Base-by-base conservation (phyloP, 1,140 invertebrate genomes). In the Psix sp. region DNA sequence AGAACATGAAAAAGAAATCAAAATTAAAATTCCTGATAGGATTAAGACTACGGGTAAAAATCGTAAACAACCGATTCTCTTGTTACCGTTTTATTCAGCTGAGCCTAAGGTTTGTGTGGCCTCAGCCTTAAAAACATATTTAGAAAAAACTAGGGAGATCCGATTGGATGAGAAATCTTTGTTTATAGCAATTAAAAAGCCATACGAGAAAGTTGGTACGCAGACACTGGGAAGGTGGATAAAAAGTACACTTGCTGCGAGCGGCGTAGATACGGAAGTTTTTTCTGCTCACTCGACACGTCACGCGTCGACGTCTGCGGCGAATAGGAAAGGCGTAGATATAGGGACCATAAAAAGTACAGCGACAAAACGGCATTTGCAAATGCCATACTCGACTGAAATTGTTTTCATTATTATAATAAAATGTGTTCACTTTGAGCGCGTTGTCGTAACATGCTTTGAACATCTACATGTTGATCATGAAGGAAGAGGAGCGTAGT, bases 301-400 rank as follows among this genome's bases (percentile, higher is more conserved):
- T 0, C 80, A 80, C 52, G 77, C 78, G 16, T 16, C 68, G 7
- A 78, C 77, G 10, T 80, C 75, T n/a, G 62, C 72, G 1, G 79
- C 79, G 5, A 40, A 5, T 15, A 46, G 33, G 11, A 31, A 24
- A 9, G 78, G 77, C 11, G 15, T 77, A 7, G 56, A 54, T 51
- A 33, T 76, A 4, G 72, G 80, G 15, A 11, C 57, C 6, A 81
- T 81, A 7, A 39, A 74, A 39, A 54, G 43, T 33, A 62, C 77
- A 7, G 76, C 26, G 26, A 29, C 26, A 29, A 29, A 7, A 29
- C 26, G 26, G 26, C 26, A 29, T 29, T 29, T 29, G 26, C 26
- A 29, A 29, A 29, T 29, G 26, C 26, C 26, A 29, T 29, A 3
- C 26, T 29, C 26, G 26, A 29, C 26, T 29, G 2, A 29, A 29